Percentiles rank a stretch among this genome's conserved stretches.
Conservation (phyloP, 1,140 invertebrate genomes). For the Steinernema khuongi region DNA sequence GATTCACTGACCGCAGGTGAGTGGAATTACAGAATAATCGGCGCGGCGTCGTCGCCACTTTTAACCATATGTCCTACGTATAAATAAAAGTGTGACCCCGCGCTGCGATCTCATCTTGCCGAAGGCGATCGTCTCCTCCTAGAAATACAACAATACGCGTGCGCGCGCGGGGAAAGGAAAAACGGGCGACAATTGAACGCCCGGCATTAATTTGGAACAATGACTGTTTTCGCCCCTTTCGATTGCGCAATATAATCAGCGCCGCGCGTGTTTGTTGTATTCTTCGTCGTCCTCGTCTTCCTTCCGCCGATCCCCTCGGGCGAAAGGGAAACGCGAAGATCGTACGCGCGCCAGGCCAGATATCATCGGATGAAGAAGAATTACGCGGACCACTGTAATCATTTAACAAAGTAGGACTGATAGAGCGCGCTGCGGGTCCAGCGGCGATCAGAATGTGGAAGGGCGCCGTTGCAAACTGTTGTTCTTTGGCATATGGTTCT, state of each 20-base stretch:
- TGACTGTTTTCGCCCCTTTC: slow-evolving; percentile 12
- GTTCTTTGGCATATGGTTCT: too few relatives aligned
- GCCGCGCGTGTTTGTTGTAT: not conserved
- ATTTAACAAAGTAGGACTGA: too few relatives aligned
- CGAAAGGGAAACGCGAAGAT: not conserved
- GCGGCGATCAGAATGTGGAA: too few relatives aligned
- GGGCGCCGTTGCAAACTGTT: too few relatives aligned
- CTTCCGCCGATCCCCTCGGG: not conserved
- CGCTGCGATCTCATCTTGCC: not conserved
- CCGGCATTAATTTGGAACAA: slow-evolving; percentile 15
- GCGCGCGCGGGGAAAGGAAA: not conserved
- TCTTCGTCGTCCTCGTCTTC: not conserved
- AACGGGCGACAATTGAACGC: not conserved
- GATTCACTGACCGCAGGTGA: not conserved
- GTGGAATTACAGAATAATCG: not conserved
- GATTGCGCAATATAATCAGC: slow-evolving; percentile 13
- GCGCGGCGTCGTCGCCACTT: not conserved
- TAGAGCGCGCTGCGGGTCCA: too few relatives aligned
- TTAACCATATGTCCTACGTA: slow-evolving; percentile 2
- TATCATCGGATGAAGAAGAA: not conserved
- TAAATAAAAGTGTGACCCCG: slow-evolving; percentile 14
- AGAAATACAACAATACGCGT: not conserved
- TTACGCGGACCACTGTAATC: not conserved
- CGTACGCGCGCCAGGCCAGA: too few relatives aligned
- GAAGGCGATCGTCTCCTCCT: not conserved